Evolutionary conservation across 2,113 vertebrate genomes (phyloP).

Genomic region (Leptobrachium leishanense): DNA sequence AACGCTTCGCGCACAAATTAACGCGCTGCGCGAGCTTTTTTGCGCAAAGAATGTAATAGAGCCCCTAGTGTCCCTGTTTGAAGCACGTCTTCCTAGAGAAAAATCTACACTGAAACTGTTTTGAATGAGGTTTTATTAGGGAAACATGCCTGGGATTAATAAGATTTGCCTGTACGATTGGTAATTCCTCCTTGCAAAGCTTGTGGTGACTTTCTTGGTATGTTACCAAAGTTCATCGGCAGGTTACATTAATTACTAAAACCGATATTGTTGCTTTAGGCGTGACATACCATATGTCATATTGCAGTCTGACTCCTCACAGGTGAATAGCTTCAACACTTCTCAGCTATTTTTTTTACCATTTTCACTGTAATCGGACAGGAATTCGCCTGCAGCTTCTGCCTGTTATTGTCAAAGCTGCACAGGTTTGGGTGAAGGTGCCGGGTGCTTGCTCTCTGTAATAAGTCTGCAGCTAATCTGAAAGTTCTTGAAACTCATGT

Average conservation of each 20-base stretch:
- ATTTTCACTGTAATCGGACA: conserved; percentile 34
- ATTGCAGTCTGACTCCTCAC: conserved; percentile 14
- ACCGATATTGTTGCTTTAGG: conserved; percentile 25
- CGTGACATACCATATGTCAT: conserved; percentile 42
- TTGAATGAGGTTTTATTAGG: no score
- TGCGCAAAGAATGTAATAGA: no score
- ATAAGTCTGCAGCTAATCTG: neutral
- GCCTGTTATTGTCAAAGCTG: conserved; percentile 14
- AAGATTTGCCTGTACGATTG: neutral
- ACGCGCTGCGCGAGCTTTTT: no score
- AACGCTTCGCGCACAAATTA: no score
- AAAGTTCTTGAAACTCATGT: neutral
- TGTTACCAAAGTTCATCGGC: conserved; percentile 26
- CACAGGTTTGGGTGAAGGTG: neutral
- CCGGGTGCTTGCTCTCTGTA: neutral
- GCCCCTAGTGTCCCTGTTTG: no score
- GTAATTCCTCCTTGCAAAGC: neutral
- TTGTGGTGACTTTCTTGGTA: neutral
- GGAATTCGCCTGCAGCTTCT: conserved; percentile 37
- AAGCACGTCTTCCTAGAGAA: no score
- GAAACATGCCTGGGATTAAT: no score
- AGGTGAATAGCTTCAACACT: conserved; percentile 24
- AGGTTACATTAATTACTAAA: conserved; percentile 42
- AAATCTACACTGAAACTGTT: no score
- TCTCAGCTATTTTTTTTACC: conserved; percentile 28